Conservation (phyloP, 92 coral and sea anemone species). For the Actinernus sp. region DNA sequence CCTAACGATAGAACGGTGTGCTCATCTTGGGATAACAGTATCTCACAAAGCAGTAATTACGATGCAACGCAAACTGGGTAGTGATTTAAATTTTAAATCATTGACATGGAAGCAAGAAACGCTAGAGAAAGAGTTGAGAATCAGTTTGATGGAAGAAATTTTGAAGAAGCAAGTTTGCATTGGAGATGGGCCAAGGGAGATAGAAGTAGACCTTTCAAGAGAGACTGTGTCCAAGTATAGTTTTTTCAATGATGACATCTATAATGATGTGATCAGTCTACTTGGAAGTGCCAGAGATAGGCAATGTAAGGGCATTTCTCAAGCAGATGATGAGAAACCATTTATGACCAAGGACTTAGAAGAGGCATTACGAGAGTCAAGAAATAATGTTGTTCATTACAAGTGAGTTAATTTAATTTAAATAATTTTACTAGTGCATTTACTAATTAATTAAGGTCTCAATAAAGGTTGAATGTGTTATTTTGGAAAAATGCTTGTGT, state of each 20-base stretch:
- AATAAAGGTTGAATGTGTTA: too few relatives aligned
- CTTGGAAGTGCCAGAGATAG: neutral
- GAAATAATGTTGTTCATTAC: constrained; percentile 19
- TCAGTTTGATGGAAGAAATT: constrained; percentile 22
- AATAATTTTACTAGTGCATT: constrained; percentile 9
- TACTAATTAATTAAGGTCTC: too few relatives aligned
- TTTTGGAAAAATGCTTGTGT: too few relatives aligned
- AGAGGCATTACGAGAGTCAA: constrained; percentile 1
- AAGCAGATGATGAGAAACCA: too few relatives aligned
- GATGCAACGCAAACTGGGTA: constrained; percentile 4
- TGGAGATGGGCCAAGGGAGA: too few relatives aligned
- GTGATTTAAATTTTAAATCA: neutral
- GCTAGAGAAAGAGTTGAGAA: neutral
- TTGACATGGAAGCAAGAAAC: constrained; percentile 29
- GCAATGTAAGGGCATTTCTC: too few relatives aligned
- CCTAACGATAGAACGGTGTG: constrained; percentile 4
- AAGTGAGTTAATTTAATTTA: constrained; percentile 6
- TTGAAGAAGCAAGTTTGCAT: neutral
- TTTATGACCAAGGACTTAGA: too few relatives aligned
- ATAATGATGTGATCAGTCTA: neutral
- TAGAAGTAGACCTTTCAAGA: neutral
- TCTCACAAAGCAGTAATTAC: constrained; percentile 12
- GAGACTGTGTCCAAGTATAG: neutral
- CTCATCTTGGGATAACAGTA: constrained; percentile 10
- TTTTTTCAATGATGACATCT: neutral